Conservation (phyloP, 1,140 invertebrate species). For the Orius laevigatus region DNA sequence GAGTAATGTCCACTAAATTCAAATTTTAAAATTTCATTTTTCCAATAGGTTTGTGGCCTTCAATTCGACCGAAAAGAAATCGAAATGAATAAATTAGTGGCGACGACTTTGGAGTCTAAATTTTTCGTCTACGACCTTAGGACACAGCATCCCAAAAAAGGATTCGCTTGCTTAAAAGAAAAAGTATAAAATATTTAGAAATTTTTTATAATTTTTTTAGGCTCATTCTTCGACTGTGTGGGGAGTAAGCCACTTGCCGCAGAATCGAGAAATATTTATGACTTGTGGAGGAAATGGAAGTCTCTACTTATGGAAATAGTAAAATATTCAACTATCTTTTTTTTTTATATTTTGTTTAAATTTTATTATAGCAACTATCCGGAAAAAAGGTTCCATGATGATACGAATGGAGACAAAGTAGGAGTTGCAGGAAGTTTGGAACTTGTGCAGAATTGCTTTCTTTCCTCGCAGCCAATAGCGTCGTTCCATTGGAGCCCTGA, state of each 20-base stretch:
- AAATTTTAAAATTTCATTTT: not conserved
- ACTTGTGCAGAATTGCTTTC: constrained; percentile 57
- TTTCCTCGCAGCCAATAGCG: constrained; percentile 79
- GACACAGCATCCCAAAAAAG: constrained; percentile 73
- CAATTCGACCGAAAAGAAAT: constrained; percentile 93
- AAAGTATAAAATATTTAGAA: constrained; percentile 33
- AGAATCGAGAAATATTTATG: constrained; percentile 87
- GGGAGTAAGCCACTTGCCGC: constrained; percentile 72
- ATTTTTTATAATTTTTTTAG: constrained; percentile 27
- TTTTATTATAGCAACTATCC: constrained; percentile 59
- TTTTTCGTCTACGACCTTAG: constrained; percentile 79
- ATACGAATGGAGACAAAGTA: constrained; percentile 45
- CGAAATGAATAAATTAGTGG: constrained; percentile 86
- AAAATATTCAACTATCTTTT: constrained; percentile 25
- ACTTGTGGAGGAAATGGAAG: constrained; percentile 79
- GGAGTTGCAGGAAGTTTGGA: constrained; percentile 61
- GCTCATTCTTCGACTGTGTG: constrained; percentile 73
- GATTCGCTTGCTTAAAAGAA: constrained; percentile 62
- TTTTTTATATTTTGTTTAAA: constrained; percentile 8
- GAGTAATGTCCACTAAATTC: constrained; percentile 27
- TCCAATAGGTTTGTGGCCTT: constrained; percentile 53
- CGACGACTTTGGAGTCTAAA: constrained; percentile 83
- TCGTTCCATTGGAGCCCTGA: constrained; percentile 84
- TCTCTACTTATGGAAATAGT: constrained; percentile 88
- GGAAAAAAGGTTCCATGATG: constrained; percentile 45